phyloP scores from a whole-genome alignment of 2,888 invertebrate genomes.

The Eudasyphora cyanicolor region DNA sequence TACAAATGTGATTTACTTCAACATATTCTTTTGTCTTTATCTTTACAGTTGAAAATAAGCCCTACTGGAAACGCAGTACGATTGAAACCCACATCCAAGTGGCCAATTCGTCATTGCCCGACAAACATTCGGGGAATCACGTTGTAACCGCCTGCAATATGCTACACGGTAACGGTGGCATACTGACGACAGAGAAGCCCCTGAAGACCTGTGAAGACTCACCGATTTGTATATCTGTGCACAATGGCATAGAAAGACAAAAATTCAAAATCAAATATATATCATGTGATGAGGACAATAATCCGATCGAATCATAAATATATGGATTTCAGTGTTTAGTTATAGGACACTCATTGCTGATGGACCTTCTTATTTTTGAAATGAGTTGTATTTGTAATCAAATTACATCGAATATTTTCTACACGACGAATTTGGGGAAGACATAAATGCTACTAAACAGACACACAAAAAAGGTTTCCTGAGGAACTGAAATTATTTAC shows the following conservation, averaged over 20 bases:
- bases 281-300: constrained; percentile 77
- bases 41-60: constrained; percentile 70
- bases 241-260: constrained; percentile 69
- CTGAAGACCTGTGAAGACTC: constrained; percentile 67
- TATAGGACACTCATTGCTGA: background rate
- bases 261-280: constrained; percentile 75
- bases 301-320: constrained; percentile 63
- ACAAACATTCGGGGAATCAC: constrained; percentile 23
- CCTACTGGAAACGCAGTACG: constrained; percentile 78
- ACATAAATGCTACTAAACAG: background rate
- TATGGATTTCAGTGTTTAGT: background rate
- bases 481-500: background rate
- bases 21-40: background rate
- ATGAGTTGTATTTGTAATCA: constrained; percentile 25
- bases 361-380: background rate
- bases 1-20: background rate
- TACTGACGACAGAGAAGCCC: constrained; percentile 67
- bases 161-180: constrained; percentile 59
- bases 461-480: constrained; percentile 33
- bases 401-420: constrained; percentile 56
- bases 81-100: constrained; percentile 78
- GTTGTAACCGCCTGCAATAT: constrained; percentile 51
- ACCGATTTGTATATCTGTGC: constrained; percentile 72
- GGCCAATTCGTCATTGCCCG: constrained; percentile 66
- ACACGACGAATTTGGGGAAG: background rate